Conservation (phyloP, 1,140 invertebrate genomes). For the Octopus bimaculoides region DNA sequence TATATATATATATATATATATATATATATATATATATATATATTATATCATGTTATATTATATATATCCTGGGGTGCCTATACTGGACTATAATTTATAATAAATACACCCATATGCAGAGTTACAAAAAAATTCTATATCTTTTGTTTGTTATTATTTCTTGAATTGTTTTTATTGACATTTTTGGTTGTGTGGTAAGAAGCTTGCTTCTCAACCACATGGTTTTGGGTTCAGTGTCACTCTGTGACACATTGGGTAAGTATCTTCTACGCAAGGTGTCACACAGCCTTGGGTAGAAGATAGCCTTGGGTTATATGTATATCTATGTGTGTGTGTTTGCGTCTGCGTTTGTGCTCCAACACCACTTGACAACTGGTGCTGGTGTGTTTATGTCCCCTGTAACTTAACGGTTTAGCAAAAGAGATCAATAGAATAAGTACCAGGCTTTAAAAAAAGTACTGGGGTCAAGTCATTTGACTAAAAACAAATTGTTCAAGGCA, state of each 20-base stretch:
- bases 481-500: no score
- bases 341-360: no score
- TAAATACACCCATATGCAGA: slow-evolving; percentile 7
- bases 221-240: neutral
- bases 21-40: neutral
- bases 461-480: no score
- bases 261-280: neutral
- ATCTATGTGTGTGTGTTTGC: no score
- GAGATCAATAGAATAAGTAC: no score
- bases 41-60: no score
- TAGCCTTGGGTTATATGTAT: no score
- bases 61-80: neutral
- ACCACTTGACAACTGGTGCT: no score
- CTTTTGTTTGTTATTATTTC: neutral
- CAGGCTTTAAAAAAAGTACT: no score
- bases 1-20: neutral
- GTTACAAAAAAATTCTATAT: neutral
- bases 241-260: neutral
- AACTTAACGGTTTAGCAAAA: no score
- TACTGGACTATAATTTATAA: neutral
- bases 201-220: neutral
- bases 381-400: no score
- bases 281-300: no score
- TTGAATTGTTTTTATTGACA: neutral
- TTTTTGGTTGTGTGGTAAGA: neutral